Evolutionary conservation across 2,113 vertebrate species (phyloP).

Genomic region (Hippoglossus stenolepis): DNA sequence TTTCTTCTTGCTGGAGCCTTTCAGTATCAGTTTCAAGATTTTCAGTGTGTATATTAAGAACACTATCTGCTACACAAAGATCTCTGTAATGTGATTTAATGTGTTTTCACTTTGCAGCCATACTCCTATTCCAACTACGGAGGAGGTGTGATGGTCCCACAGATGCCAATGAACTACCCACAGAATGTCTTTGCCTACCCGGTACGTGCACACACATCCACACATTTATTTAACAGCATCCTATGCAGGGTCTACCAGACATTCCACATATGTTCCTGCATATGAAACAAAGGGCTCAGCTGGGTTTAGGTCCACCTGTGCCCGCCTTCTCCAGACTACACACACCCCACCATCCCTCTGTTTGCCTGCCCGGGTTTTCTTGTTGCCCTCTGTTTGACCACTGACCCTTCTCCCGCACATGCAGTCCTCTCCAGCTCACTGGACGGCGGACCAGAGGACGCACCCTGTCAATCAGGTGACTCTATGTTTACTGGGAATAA

Average conservation of each 20-base stretch:
- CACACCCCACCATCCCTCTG: neutral
- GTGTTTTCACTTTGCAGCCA: constrained; percentile 74
- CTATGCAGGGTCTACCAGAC: neutral
- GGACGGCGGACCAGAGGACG: constrained; percentile 76
- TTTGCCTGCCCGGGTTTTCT: constrained; percentile 3
- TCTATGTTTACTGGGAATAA: constrained; percentile 19
- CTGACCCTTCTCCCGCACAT: constrained; percentile 33
- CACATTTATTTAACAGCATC: constrained; percentile 15
- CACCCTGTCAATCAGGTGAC: constrained; percentile 78
- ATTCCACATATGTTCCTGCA: constrained; percentile 20
- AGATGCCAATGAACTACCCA: constrained; percentile 88
- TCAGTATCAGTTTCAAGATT: no score
- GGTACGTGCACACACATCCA: constrained; percentile 75
- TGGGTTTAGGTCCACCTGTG: constrained; percentile 8
- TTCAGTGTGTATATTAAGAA: no score
- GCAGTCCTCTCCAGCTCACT: constrained; percentile 74
- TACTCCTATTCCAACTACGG: constrained; percentile 86
- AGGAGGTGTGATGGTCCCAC: constrained; percentile 84
- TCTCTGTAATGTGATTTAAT: neutral
- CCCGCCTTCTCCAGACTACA: neutral
- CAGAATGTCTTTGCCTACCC: constrained; percentile 88
- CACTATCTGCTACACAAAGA: neutral
- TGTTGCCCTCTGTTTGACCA: constrained; percentile 44
- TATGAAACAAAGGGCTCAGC: constrained; percentile 30
- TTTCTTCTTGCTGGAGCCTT: no score